Evolutionary conservation across 2,888 invertebrate species (phyloP).

Genomic region (Dasysyrphus tricinctus): DNA sequence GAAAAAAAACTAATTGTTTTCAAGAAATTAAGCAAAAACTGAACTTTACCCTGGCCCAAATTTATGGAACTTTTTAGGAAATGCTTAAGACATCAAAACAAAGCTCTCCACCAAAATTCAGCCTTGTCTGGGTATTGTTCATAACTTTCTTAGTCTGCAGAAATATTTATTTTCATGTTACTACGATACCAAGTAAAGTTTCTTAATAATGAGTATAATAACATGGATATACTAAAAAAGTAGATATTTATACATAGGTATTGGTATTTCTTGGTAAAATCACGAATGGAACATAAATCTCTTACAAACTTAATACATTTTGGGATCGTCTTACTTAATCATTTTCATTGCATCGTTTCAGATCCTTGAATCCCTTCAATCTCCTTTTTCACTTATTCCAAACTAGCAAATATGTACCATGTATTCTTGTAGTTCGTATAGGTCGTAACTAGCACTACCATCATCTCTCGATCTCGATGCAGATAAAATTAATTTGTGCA

Average conservation of each 20-base stretch:
- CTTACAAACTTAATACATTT: background rate
- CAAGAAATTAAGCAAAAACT: no score
- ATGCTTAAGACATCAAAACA: no score
- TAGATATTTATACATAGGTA: background rate
- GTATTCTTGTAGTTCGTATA: background rate
- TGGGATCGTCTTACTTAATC: constrained; percentile 9
- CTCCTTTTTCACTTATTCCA: constrained; percentile 1
- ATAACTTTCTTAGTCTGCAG: no score
- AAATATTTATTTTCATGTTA: no score
- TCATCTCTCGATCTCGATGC: constrained; percentile 21
- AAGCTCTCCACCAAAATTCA: no score
- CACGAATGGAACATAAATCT: background rate
- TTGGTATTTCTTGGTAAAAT: constrained; percentile 10
- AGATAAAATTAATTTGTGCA: constrained; percentile 73
- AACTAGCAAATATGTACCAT: background rate
- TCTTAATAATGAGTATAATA: no score
- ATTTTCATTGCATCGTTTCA: constrained; percentile 5
- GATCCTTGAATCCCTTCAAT: background rate
- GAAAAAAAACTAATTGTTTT: no score
- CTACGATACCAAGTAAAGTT: no score
- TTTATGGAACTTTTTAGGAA: no score
- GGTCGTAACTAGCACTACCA: constrained; percentile 18
- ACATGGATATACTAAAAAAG: no score
- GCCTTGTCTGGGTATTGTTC: no score
- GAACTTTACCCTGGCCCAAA: no score